phyloP scores from a whole-genome alignment of 2,113 vertebrate species.

The Rhegmatorhina hoffmannsi region DNA sequence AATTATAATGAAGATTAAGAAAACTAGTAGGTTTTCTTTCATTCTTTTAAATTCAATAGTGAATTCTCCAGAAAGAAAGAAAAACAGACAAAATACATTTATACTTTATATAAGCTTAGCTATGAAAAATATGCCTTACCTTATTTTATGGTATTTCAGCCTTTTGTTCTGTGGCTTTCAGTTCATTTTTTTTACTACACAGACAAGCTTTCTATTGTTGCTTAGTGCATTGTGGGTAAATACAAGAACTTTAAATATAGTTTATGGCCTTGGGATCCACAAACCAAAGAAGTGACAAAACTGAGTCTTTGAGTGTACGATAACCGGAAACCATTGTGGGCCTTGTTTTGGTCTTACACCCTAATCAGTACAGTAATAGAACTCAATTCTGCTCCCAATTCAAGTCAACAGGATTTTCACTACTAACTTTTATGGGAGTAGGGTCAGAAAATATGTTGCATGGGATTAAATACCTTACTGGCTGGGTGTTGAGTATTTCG shows the following conservation, averaged over 20 bases:
- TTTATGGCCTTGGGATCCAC: not conserved
- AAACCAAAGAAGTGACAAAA: constrained; percentile 30
- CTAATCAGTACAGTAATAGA: not conserved
- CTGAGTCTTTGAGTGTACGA: not conserved
- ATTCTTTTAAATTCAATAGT: not conserved
- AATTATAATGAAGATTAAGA: not conserved
- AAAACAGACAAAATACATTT: not conserved
- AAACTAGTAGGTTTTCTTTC: not conserved
- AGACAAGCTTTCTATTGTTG: constrained; percentile 16
- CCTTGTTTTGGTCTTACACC: not conserved
- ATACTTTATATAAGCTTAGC: not conserved
- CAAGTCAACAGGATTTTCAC: not conserved
- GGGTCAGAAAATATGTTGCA: not conserved
- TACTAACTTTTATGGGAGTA: not conserved
- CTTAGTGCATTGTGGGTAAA: not conserved
- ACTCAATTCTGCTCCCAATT: not conserved
- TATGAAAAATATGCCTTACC: not conserved
- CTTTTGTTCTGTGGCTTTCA: constrained; percentile 22
- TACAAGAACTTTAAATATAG: not conserved
- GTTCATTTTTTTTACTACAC: not conserved
- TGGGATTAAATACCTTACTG: not conserved
- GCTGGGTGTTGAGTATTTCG: no score
- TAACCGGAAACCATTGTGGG: not conserved
- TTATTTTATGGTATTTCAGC: not conserved
- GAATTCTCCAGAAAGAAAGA: not conserved